Evolutionary conservation across 1,140 invertebrate genomes (phyloP), one percentile per base, ranked within the genome.

Genomic region (Nymphalis io): DNA sequence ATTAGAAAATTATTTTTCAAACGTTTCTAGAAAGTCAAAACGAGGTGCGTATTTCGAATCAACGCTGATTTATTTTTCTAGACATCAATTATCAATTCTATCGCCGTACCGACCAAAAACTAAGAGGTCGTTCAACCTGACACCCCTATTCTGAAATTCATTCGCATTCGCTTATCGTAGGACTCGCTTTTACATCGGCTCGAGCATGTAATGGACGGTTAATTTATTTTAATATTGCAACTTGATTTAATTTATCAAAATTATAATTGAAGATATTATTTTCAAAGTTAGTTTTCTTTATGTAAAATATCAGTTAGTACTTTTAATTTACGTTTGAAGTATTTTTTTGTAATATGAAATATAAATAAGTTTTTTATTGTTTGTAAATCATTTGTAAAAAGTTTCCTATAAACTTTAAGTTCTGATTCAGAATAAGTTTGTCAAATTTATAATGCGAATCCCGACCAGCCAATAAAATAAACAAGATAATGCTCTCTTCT

Each of bases 111-210:
- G 48, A 68, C 77, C 78, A 62, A 81, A 83, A 83, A 77, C 74
- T 75, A 75, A 71, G 58, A 58, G 82, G 76, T 67, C 81, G 57
- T 74, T 74, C 82, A 86, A 76, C 84, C 71, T 21, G 11, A 63
- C 68, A 76, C 70, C 81, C 85, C 76, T 85, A 87, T 85, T 85
- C 85, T 80, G 79, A 74, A 74, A 61, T 64, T 71, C 71, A 72
- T 59, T 67, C 60, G 48, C 59, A 59, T 63, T 73, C 63, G 59
- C 55, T 64, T 72, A 44, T 70, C 70, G 51, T 61, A 63, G 20
- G 55, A 66, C 39, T 20, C n/a, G 16, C 33, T 27, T 68, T 61
- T 68, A 39, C 48, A 27, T 61, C 33, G 58, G 40, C n/a, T 60
- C 44, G 51, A 33, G 33, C 23, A 55, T 27, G 51, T 27, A 27